Evolutionary conservation across 2,888 invertebrate genomes (phyloP), one percentile per base, ranked within the genome.

Genomic region (Leucoptera coffeella): DNA sequence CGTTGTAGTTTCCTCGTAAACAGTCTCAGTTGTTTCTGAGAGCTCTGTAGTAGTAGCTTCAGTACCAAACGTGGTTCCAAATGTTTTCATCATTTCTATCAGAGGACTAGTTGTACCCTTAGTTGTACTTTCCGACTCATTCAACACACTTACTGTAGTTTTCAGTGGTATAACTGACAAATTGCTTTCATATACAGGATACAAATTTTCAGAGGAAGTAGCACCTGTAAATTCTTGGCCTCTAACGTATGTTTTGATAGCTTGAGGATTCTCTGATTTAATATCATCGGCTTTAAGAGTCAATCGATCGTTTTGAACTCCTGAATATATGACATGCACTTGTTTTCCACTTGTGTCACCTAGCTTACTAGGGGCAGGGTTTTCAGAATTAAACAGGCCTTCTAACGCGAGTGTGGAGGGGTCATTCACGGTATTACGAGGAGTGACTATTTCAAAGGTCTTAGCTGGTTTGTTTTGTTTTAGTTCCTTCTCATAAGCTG

Each of bases 381-480:
- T 59, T 42, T 75, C 59, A 29, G 73, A 73, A 44, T 77, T 75
- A 39, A 84, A 84, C 6, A 84, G 51, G 2, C 74, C 80, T 55
- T 84, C 80, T 34, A 84, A 48, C 8, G 83, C 57, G 33, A 84
- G 73, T 2, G 82, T 83, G 0, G 82, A 80, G 2, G 78, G 74
- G 47, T 82, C 77, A 6, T 53, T 61, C 2, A 45, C 35, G 42
- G 53, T 48, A 2, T 50, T 44, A 20, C 59, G 54, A 7, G 61
- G 62, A 4, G 67, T 65, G 2, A 62, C 47, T 20, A 59, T 43
- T 34, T 74, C 64, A 30, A 54, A 59, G 31, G 35, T 51, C 33
- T 55, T 55, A 1, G 47, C 47, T 4, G 41, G 40, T 37, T 47
- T 53, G n/a, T 41, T 41, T 22, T 43, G 35, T 32, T 38, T 42